Evolutionary conservation across 2,888 invertebrate genomes (phyloP), one percentile per base, ranked within the genome.

Genomic region (Chromoteleia sp.): DNA sequence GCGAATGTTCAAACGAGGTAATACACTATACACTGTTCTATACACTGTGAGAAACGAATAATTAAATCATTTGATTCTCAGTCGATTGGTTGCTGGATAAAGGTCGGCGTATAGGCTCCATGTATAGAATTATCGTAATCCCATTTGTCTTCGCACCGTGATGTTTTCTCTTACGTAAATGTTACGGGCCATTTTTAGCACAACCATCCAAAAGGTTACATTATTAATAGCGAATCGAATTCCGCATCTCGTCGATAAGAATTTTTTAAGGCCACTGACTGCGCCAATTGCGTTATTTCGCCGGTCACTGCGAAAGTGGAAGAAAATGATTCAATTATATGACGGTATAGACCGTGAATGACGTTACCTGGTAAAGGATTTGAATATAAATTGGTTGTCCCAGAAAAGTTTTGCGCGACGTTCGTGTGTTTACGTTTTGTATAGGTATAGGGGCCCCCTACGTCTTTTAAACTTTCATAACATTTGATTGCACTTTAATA

Each of bases 401-500:
- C 65, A 58, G 63, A 65, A 71, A 78, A 70, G 71, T 25, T 77
- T 67, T 48, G 36, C n/a, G 1, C 68, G 39, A 36, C 21, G 68
- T 45, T 56, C 25, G 21, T 33, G 36, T 79, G 78, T 79, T 79
- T 71, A 71, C 58, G 65, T 79, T 73, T 73, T 59, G 41, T 45
- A 59, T n/a, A 25, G 3, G 25, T 79, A 50, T 73, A 79, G 67
- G 59, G n/a, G n/a, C n/a, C n/a, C 59, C 50, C 71, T 56, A 36
- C 48, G 65, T 33, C 54, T 61, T 71, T 65, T 36, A 78, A 78
- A 78, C 65, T 78, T 78, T 54, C 50, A 65, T 36, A 78, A 71
- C 78, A 73, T 50, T 25, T 59, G 43, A 79, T 79, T 79, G 73
- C 25, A 19, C 19, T 78, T 56, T 65, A 78, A 65, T 78, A 78